Conservation (phyloP, 1,140 invertebrate species). For the Anastatus disparis region DNA sequence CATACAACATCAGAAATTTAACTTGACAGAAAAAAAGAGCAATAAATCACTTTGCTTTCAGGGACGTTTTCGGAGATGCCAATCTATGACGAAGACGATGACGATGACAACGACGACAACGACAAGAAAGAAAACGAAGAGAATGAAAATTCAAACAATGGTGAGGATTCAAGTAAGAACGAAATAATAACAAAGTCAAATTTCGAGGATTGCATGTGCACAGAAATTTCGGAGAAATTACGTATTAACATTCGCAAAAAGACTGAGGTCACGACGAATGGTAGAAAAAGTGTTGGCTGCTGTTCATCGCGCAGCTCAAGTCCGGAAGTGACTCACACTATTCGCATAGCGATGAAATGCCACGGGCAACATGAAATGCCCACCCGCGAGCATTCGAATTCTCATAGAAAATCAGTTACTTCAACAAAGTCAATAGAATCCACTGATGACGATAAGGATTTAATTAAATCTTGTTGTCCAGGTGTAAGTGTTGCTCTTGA, state of each 20-base stretch:
- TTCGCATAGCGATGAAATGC: constrained; percentile 60
- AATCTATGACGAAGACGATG: not conserved
- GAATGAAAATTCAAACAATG: not conserved
- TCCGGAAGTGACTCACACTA: constrained; percentile 60
- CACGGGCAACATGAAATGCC: constrained; percentile 38
- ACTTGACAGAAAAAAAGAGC: not conserved
- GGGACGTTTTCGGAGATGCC: not conserved
- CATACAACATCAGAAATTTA: too few relatives aligned
- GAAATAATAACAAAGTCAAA: too few relatives aligned
- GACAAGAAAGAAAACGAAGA: not conserved
- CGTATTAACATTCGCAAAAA: constrained; percentile 51
- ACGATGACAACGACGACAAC: not conserved
- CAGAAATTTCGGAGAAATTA: constrained; percentile 52
- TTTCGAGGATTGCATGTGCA: constrained; percentile 50
- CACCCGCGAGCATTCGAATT: not conserved
- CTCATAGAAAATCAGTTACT: not conserved
- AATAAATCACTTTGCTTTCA: constrained; percentile 24
- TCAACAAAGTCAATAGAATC: too few relatives aligned
- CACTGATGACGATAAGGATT: not conserved
- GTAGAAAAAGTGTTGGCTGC: too few relatives aligned
- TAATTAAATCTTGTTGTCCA: constrained; percentile 32
- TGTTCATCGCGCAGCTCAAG: constrained; percentile 50
- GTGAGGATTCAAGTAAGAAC: not conserved
- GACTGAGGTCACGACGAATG: constrained; percentile 41
- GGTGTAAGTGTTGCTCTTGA: constrained; percentile 54